Conservation (phyloP, 2,797 vertebrate species). For the Acanthornis magna region DNA sequence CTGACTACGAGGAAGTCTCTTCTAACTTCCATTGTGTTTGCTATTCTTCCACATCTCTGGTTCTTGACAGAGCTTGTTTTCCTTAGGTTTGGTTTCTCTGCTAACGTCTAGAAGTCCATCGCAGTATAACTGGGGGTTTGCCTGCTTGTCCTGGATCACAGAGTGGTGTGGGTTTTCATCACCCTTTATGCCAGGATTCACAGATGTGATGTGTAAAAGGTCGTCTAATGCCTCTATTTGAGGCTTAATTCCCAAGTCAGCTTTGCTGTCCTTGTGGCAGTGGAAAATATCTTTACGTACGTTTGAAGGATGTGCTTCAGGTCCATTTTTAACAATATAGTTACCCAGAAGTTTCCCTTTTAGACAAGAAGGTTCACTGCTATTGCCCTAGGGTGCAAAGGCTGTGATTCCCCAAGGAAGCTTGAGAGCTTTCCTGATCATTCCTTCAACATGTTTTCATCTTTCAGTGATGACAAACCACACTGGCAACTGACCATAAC, state of each 20-base stretch:
- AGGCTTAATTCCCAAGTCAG: background rate
- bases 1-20: background rate
- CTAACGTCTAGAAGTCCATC: background rate
- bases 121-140: background rate
- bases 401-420: background rate
- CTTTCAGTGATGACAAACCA: background rate
- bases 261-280: background rate
- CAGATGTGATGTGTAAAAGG: background rate
- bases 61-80: background rate
- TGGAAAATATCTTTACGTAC: background rate
- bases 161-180: background rate
- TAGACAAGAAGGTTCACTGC: background rate
- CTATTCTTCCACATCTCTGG: background rate
- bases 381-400: background rate
- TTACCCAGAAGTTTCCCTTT: background rate
- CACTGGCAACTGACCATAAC: background rate
- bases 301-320: background rate
- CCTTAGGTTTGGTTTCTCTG: background rate
- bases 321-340: background rate
- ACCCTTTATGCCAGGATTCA: background rate
- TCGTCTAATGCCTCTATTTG: background rate
- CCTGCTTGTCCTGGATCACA: background rate
- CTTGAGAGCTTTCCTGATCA: background rate
- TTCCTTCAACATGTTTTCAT: background rate
- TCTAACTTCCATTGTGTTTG: background rate